phyloP scores from a whole-genome alignment of 1,140 invertebrate species.

The Hermetia illucens region DNA sequence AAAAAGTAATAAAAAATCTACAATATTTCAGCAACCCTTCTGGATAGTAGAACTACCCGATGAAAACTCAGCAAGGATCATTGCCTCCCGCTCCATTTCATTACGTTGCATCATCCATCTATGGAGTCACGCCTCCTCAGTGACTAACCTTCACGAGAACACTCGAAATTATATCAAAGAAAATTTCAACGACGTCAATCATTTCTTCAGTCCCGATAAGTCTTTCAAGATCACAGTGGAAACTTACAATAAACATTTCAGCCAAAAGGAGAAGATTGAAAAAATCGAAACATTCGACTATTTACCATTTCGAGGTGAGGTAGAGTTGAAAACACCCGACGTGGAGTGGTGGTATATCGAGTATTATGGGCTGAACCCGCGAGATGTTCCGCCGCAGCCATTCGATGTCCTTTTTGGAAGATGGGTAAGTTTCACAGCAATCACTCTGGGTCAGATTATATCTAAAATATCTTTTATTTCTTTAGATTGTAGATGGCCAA shows the following conservation, averaged over 20 bases:
- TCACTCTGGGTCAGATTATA: not conserved
- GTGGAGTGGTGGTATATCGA: slow-evolving; percentile 67
- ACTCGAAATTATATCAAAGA: slow-evolving; percentile 38
- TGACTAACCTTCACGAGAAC: slow-evolving; percentile 44
- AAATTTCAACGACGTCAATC: slow-evolving; percentile 26
- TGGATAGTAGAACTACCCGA: slow-evolving; percentile 59
- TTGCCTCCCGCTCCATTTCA: slow-evolving; percentile 63
- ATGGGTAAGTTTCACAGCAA: slow-evolving; percentile 44
- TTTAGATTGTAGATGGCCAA: slow-evolving; percentile 64
- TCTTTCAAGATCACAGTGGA: slow-evolving; percentile 77
- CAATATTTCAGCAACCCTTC: slow-evolving; percentile 51
- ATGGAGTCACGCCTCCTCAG: slow-evolving; percentile 48
- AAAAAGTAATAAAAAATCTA: too few relatives aligned
- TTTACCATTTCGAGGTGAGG: slow-evolving; percentile 61
- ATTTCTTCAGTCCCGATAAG: slow-evolving; percentile 36
- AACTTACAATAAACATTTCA: slow-evolving; percentile 74
- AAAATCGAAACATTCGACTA: slow-evolving; percentile 79
- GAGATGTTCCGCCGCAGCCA: slow-evolving; percentile 54
- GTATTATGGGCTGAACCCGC: slow-evolving; percentile 70
- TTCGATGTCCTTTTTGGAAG: slow-evolving; percentile 69
- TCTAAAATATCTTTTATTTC: slow-evolving; percentile 5
- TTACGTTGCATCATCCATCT: slow-evolving; percentile 63
- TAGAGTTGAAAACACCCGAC: slow-evolving; percentile 73
- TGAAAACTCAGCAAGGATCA: slow-evolving; percentile 41
- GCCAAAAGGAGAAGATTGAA: slow-evolving; percentile 59